Evolutionary conservation across 2,888 invertebrate genomes (phyloP), one percentile per base, ranked within the genome.

Genomic region (Cryptus viduatorius): DNA sequence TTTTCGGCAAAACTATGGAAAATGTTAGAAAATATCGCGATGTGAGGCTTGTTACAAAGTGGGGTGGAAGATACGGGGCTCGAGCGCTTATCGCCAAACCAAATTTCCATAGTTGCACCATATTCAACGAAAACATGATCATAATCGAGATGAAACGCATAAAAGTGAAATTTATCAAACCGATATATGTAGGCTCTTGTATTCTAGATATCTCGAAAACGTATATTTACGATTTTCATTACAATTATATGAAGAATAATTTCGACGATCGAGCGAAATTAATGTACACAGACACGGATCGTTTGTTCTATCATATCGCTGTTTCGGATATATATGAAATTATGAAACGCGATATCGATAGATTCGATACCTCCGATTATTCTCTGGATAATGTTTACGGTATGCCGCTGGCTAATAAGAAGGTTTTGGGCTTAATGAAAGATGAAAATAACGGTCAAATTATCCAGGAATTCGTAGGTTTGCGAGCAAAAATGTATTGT

Each of bases 141-240:
- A 90, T 90, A 4, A 86, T 94, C 46, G 89, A 93, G 76, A 79
- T 92, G 83, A 86, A 87, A 12, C 90, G 89, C 82, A 24, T 80
- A 0, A 84, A 84, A 61, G 42, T 86, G n/a, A 67, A 46, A 37
- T 83, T 86, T 24, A 84, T 87, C 77, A 87, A 87, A 71, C 87
- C 48, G 0, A 48, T 48, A 48, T 48, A 1, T n/a, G 48, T 48
- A 48, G 48, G 48, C 12, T 48, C 48, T 3, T 50, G 56, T 71
- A 80, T 83, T 16, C 46, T 84, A 4, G 85, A 87, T 69, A 31
- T 86, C 87, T 92, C 90, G 0, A 94, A 94, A 89, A 79, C 83
- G 1, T 85, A 91, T 16, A 91, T 94, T 89, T 94, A 94, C 82
- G 90, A 93, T 61, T 93, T 93, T 82, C 89, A 92, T 83, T 93